Conservation (phyloP, 2,888 invertebrate genomes). For the Tenthredo mesomela region DNA sequence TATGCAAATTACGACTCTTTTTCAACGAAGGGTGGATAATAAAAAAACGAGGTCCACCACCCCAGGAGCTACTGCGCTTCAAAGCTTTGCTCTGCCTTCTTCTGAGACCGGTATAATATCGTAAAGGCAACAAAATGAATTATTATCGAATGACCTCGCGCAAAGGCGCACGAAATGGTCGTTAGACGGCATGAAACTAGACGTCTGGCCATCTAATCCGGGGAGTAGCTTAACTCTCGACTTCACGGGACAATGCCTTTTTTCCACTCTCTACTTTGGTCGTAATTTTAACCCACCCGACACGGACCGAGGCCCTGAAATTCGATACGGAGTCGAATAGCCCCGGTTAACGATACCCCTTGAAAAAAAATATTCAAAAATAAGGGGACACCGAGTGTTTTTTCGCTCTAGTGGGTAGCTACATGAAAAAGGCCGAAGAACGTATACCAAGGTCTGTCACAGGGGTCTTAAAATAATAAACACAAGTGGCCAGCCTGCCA, state of each 20-base stretch:
- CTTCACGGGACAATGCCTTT: constrained; percentile 37
- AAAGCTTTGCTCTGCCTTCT: neutral
- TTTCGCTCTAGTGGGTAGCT: constrained; percentile 38
- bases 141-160: constrained; percentile 31
- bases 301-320: constrained; percentile 41
- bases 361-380: constrained; percentile 50
- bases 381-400: constrained; percentile 48
- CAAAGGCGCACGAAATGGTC: constrained; percentile 15
- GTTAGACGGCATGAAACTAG: constrained; percentile 34
- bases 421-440: constrained; percentile 25
- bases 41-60: constrained; percentile 45
- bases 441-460: constrained; percentile 43
- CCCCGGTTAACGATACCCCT: constrained; percentile 47
- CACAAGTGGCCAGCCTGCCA: constrained; percentile 42
- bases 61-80: constrained; percentile 38
- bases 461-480: constrained; percentile 51
- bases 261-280: constrained; percentile 14
- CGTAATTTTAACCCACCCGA: constrained; percentile 47
- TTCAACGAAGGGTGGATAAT: constrained; percentile 26
- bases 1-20: constrained; percentile 47
- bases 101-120: neutral
- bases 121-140: constrained; percentile 27
- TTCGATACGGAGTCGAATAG: constrained; percentile 44
- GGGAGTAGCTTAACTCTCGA: constrained; percentile 10
- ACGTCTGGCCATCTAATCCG: constrained; percentile 34